Conservation (phyloP, 2,113 vertebrate genomes). For the Oncorhynchus keta region DNA sequence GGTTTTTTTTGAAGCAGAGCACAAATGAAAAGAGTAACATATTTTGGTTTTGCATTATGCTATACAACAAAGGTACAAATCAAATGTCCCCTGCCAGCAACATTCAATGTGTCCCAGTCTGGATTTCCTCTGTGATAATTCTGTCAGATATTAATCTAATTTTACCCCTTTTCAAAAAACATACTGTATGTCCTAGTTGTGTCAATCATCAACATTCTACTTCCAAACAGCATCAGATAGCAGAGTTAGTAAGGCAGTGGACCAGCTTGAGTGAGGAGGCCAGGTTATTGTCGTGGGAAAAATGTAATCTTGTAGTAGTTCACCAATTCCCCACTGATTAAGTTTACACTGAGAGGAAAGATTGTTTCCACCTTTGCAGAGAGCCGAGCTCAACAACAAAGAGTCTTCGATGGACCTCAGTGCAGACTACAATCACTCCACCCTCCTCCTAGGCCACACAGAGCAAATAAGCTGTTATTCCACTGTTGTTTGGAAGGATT, state of each 20-base stretch:
- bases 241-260: not conserved
- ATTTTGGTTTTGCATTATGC: not conserved
- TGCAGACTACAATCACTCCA: slow-evolving; percentile 40
- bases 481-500: slow-evolving; percentile 73
- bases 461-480: slow-evolving; percentile 75
- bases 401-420: slow-evolving; percentile 32
- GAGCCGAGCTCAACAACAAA: slow-evolving; percentile 38
- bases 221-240: slow-evolving; percentile 11
- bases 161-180: not conserved
- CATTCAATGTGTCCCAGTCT: not conserved
- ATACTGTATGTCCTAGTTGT: not conserved
- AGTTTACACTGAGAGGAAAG: slow-evolving; percentile 46
- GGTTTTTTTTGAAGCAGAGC: slow-evolving; percentile 23
- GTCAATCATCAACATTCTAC: not conserved
- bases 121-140: not conserved
- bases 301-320: slow-evolving; percentile 24
- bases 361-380: slow-evolving; percentile 48
- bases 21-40: not conserved
- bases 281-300: slow-evolving; percentile 38
- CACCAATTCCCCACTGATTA: slow-evolving; percentile 43
- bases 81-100: not conserved
- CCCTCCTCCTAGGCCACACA: slow-evolving; percentile 60
- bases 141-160: not conserved
- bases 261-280: not conserved
- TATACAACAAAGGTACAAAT: not conserved